Base-by-base conservation (phyloP, 2,797 vertebrate species). In the Myripristis jacobus region DNA sequence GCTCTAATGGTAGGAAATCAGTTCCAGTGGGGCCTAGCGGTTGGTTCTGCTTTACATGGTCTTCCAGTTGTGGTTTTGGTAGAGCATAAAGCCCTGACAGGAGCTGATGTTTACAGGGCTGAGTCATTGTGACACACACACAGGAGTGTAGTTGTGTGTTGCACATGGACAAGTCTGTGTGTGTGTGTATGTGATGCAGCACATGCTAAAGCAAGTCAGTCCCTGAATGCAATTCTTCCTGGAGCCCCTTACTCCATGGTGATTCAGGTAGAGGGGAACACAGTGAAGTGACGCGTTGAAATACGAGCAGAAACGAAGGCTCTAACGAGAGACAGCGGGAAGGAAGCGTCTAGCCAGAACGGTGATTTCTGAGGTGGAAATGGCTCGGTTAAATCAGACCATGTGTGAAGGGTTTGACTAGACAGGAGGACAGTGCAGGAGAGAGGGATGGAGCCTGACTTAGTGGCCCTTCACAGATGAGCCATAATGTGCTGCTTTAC, bases 291-390 rank as follows among this genome's bases (percentile, higher is more conserved):
- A 86, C 66, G 61, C 74, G 85, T 72, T 91, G 88, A 91, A 91
- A 90, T 92, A 92, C 46, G 84, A 90, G 84, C 79, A 87, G 80
- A 83, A 73, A 70, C 46, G 58, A 82, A 67, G 70, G 77, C 80
- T 86, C 83, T 88, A 91, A 92, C 68, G 70, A 90, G 80, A 89
- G 85, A 88, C 85, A 87, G 88, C 80, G 38, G 80, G 70, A 65
- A 84, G 83, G 73, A 88, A 80, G 81, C 55, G 65, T 85, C 85
- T 64, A 61, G 77, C 82, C 84, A 81, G 77, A 80, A 80, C 56
- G 53, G 84, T 81, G 87, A 91, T 88, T 87, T 90, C 85, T 90
- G 88, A 89, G 77, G 89, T 90, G 84, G 88, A 82, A 75, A 89
- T 81, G 87, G 87, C 68, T 63, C 73, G 66, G 83, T 85, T 91